These are phyloP conservation scores for Hyperoplus lanceolatus DNA, from an alignment of 2,797 vertebrate genomes.

Conservation along the genomic window DNA sequence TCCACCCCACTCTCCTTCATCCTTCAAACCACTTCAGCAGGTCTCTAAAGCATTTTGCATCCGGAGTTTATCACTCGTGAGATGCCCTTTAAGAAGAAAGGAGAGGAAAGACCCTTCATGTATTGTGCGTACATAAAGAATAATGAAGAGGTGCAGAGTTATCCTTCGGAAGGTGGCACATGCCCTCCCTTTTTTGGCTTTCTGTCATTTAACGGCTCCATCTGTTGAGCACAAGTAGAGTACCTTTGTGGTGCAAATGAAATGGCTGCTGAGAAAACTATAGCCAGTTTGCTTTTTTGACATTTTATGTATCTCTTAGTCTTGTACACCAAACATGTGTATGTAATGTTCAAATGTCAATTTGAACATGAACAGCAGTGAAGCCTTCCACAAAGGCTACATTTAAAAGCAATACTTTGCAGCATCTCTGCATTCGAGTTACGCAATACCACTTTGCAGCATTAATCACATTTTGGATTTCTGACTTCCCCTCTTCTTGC, in stretches of 20 bases:
- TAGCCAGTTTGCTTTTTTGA: constrained; percentile 18
- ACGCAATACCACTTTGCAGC: background rate
- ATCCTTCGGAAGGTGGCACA: constrained; percentile 48
- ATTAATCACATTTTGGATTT: constrained; percentile 13
- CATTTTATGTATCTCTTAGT: background rate
- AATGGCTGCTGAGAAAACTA: constrained; percentile 14
- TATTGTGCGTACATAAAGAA: constrained; percentile 74
- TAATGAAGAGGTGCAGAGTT: constrained; percentile 71
- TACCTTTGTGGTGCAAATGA: constrained; percentile 64
- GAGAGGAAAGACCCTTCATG: constrained; percentile 57
- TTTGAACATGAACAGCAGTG: background rate
- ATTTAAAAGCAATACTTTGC: background rate
- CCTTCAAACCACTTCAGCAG: constrained; percentile 68
- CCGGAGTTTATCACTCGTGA: constrained; percentile 74
- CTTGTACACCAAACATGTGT: constrained; percentile 1
- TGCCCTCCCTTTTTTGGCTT: constrained; percentile 48
- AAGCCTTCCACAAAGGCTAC: background rate
- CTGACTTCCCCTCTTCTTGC: constrained; percentile 12
- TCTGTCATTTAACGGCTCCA: constrained; percentile 43
- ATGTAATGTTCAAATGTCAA: background rate
- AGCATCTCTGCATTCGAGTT: background rate
- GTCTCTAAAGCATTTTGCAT: constrained; percentile 73
- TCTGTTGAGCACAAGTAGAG: constrained; percentile 51
- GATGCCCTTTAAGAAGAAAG: constrained; percentile 75
- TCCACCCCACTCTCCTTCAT: constrained; percentile 47